Conservation (phyloP, 2,113 vertebrate genomes). For the Gavia stellata region DNA sequence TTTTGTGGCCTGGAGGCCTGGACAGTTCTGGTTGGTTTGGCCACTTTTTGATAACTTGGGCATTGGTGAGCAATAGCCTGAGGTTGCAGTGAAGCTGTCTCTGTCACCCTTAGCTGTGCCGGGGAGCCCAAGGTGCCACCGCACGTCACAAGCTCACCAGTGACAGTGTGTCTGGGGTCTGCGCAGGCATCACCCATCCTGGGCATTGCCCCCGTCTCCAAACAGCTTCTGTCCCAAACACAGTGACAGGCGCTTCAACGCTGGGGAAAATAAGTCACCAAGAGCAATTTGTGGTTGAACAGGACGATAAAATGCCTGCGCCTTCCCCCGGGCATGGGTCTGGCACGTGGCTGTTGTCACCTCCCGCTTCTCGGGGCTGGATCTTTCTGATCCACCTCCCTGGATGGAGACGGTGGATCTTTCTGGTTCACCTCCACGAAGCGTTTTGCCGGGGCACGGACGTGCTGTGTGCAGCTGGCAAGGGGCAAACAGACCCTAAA, state of each 20-base stretch:
- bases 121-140: not conserved
- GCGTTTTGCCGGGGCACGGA: not conserved
- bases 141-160: not conserved
- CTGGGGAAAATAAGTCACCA: not conserved
- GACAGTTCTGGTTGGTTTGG: not conserved
- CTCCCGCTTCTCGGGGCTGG: not conserved
- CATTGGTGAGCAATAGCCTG: not conserved
- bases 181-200: not conserved
- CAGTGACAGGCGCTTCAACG: rapidly evolving
- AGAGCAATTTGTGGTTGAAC: not conserved
- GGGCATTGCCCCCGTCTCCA: not conserved
- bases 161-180: not conserved
- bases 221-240: not conserved
- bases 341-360: not conserved
- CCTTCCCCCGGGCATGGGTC: not conserved
- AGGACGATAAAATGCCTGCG: not conserved
- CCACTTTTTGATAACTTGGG: not conserved
- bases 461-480: not conserved
- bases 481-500: not conserved
- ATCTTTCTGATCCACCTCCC: not conserved
- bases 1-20: not conserved
- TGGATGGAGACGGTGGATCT: not conserved
- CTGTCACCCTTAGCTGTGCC: not conserved
- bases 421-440: not conserved
- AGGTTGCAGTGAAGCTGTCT: not conserved